phyloP scores from a whole-genome alignment of 2,888 invertebrate species.

The Ophion slaviceki region DNA sequence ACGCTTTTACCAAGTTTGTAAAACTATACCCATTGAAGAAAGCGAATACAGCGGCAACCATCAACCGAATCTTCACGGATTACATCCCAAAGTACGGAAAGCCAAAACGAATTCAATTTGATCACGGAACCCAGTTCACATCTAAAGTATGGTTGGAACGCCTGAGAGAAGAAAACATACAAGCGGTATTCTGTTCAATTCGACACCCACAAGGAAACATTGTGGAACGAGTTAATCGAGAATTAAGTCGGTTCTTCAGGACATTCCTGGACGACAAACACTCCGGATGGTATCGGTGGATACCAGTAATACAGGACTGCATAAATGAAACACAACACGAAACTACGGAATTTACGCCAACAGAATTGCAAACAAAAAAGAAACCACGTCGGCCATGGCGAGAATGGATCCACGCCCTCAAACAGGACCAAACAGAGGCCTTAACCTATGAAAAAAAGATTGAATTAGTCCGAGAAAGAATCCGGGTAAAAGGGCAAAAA shows the following conservation, averaged over 20 bases:
- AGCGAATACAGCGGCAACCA: background rate
- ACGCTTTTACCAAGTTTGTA: constrained; percentile 19
- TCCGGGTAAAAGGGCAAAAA: constrained; percentile 1
- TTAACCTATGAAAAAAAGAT: background rate
- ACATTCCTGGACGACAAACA: constrained; percentile 8
- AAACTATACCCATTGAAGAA: background rate
- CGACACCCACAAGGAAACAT: constrained; percentile 35
- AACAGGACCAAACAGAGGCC: background rate
- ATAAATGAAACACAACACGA: constrained; percentile 19
- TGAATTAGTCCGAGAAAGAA: background rate
- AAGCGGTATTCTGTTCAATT: constrained; percentile 11
- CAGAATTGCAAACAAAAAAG: background rate
- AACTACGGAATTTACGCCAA: background rate
- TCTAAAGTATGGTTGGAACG: background rate
- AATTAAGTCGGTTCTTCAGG: constrained; percentile 15
- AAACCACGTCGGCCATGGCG: constrained; percentile 25
- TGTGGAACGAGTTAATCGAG: constrained; percentile 14
- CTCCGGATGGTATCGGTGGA: constrained; percentile 5
- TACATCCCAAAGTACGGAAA: constrained; percentile 24
- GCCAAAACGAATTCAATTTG: constrained; percentile 22
- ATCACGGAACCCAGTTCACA: constrained; percentile 33
- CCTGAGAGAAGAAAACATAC: background rate
- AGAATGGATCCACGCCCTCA: background rate
- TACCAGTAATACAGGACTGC: background rate
- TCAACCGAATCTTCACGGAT: background rate